Evolutionary conservation across 2,113 vertebrate genomes (phyloP).

Genomic region (Gymnocephalus cernua): DNA sequence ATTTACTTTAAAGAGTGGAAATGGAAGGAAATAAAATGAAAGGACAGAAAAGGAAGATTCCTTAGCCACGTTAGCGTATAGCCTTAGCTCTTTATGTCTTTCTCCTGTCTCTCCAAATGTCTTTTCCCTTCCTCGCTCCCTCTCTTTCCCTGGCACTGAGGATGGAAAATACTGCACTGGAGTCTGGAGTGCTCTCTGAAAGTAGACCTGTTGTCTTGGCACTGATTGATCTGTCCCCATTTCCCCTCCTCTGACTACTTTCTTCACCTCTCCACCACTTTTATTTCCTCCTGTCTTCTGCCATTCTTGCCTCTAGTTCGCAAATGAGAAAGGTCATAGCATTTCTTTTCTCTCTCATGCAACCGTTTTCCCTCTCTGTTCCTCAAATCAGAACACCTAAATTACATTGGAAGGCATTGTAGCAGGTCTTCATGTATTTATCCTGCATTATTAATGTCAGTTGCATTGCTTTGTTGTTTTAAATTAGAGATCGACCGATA

Average conservation of each 20-base stretch:
- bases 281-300: conserved; percentile 3
- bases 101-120: conserved; percentile 16
- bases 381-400: neutral
- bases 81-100: neutral
- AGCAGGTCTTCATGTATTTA: neutral
- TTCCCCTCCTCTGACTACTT: conserved; percentile 33
- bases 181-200: conserved; percentile 53
- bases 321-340: conserved; percentile 18
- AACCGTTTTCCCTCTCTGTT: neutral
- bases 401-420: neutral
- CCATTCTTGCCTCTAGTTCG: conserved; percentile 3
- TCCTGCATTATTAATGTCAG: conserved; percentile 2
- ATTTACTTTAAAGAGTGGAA: neutral
- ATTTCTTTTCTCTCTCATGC: neutral
- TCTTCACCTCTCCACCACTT: conserved; percentile 18
- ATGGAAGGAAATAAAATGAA: neutral
- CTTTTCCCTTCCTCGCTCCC: conserved; percentile 12
- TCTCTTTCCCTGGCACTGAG: conserved; percentile 54
- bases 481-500: no score
- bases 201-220: conserved; percentile 65
- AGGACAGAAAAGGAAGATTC: neutral
- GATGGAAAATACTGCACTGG: conserved; percentile 66
- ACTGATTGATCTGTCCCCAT: conserved; percentile 60
- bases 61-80: neutral
- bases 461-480: no score